Conservation (phyloP, 2,797 vertebrate species). For the Sebastes umbrosus region DNA sequence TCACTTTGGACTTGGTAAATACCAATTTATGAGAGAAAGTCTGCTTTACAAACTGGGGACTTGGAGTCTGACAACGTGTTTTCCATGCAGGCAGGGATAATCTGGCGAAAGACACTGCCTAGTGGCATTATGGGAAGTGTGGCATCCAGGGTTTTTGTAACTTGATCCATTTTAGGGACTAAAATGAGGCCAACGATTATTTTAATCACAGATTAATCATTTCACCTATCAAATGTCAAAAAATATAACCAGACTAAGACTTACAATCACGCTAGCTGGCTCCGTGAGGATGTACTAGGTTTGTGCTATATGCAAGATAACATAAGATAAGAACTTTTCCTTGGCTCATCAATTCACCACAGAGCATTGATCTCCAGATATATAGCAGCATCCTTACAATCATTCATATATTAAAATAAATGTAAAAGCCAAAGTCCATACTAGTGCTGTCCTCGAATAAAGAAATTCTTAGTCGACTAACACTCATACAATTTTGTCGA, state of each 20-base stretch:
- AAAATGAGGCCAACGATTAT: background rate
- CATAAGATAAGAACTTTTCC: background rate
- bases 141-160: background rate
- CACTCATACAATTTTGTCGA: too few relatives aligned
- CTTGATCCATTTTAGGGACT: background rate
- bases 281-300: background rate
- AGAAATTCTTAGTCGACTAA: too few relatives aligned
- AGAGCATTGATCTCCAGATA: background rate
- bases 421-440: background rate
- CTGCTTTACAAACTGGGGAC: background rate
- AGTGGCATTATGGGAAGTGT: background rate
- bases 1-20: background rate
- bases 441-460: too few relatives aligned
- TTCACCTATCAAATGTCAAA: background rate
- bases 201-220: background rate
- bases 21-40: background rate
- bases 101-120: background rate
- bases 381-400: background rate
- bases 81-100: background rate
- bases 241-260: background rate
- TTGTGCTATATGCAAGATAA: background rate
- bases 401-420: background rate
- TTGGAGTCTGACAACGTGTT: background rate
- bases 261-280: background rate
- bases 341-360: background rate